phyloP scores from a whole-genome alignment of 2,797 vertebrate species.

The Muscicapa comitata region DNA sequence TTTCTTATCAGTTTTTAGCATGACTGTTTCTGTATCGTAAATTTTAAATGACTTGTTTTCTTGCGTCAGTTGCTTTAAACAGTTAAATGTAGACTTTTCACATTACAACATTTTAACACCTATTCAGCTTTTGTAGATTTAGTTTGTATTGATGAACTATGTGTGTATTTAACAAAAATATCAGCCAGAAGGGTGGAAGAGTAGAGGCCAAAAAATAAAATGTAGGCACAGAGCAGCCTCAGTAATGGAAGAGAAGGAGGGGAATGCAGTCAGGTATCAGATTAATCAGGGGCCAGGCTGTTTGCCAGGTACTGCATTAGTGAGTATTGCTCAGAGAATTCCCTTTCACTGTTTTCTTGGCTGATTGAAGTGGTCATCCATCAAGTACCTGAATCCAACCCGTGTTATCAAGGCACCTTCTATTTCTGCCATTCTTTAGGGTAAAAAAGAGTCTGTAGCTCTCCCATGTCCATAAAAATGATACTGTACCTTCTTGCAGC shows the following conservation, averaged over 20 bases:
- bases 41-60: not conserved
- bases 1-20: not conserved
- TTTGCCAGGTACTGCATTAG: slow-evolving; percentile 82
- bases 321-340: slow-evolving; percentile 67
- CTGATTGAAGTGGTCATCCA: slow-evolving; percentile 16
- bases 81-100: not conserved
- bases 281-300: slow-evolving; percentile 77
- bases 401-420: slow-evolving; percentile 43
- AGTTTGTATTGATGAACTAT: not conserved
- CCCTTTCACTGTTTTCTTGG: slow-evolving; percentile 42
- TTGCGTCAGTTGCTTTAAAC: not conserved
- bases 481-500: not conserved
- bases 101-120: not conserved
- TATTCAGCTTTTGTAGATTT: not conserved
- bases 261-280: slow-evolving; percentile 66
- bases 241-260: accelerated
- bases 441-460: not conserved
- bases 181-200: not conserved
- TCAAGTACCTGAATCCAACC: not conserved
- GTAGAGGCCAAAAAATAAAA: not conserved
- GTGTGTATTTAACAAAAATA: not conserved
- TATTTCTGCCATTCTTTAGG: not conserved
- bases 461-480: not conserved
- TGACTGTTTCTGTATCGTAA: not conserved
- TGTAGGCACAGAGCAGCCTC: not conserved